Conservation (phyloP, 1,140 invertebrate species). For the Heliconius nattereri region DNA sequence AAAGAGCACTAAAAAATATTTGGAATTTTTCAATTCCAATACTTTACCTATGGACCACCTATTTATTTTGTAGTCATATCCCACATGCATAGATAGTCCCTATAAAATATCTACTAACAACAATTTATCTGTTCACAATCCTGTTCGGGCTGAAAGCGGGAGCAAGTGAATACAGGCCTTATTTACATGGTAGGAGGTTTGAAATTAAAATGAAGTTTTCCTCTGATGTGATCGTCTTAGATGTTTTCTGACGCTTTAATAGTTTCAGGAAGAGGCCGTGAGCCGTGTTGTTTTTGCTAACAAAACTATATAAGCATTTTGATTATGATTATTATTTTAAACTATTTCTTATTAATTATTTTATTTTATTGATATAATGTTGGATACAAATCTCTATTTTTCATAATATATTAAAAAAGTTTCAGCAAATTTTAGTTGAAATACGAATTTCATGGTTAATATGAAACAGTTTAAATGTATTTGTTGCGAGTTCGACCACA, state of each 20-base stretch:
- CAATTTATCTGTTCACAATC: constrained; percentile 69
- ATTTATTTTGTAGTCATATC: neutral
- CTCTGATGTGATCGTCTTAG: constrained; percentile 49
- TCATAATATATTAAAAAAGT: neutral
- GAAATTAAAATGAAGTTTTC: constrained; percentile 54
- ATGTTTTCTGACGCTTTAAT: constrained; percentile 39
- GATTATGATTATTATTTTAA: constrained; percentile 7
- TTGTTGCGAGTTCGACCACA: no score
- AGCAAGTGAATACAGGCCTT: constrained; percentile 73
- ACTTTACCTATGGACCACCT: no score
- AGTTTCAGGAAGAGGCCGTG: constrained; percentile 30
- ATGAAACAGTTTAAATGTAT: no score
- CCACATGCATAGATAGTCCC: neutral
- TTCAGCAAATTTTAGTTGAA: no score
- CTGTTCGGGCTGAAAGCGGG: constrained; percentile 67
- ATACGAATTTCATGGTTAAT: no score
- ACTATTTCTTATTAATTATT: no score
- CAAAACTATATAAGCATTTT: constrained; percentile 25
- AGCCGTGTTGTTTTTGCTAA: constrained; percentile 33
- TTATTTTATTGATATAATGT: neutral
- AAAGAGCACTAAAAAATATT: no score
- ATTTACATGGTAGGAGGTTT: constrained; percentile 76
- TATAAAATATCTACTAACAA: constrained; percentile 30
- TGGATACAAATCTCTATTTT: neutral
- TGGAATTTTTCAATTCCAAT: no score